A percentile compares a stretch with the other conserved stretches of the same genome.
Conservation (phyloP, 2,113 vertebrate species). For the Sphaerodactylus townsendi region DNA sequence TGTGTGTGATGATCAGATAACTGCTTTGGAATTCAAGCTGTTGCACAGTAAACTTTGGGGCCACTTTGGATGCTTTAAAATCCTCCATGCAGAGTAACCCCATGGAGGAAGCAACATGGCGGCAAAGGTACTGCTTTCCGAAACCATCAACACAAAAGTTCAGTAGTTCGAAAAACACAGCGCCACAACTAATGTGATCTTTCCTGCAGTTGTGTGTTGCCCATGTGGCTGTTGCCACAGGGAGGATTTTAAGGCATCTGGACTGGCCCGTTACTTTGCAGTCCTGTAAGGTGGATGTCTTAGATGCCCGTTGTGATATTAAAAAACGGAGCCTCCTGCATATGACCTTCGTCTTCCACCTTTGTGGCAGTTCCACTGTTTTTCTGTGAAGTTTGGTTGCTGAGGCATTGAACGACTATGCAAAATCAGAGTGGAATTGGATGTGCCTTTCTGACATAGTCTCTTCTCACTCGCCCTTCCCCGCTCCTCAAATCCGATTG, state of each 20-base stretch:
- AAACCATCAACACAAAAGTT: neutral
- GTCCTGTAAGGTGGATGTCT: neutral
- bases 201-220: too few relatives aligned
- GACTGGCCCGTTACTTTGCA: neutral
- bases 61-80: neutral
- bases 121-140: neutral
- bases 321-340: conserved; percentile 25
- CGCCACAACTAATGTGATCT: neutral
- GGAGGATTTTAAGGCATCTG: neutral
- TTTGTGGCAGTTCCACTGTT: conserved; percentile 24
- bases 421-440: conserved; percentile 30
- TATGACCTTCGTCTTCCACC: conserved; percentile 45
- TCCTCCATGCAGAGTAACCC: neutral
- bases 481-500: neutral
- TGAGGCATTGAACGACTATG: conserved; percentile 40
- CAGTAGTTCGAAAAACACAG: neutral
- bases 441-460: conserved; percentile 31
- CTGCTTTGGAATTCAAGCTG: neutral
- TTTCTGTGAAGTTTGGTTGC: conserved; percentile 24
- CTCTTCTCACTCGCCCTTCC: neutral
- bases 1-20: neutral
- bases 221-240: neutral
- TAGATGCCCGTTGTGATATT: neutral
- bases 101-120: neutral
- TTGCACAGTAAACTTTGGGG: neutral